Base-by-base conservation (phyloP, 2,888 invertebrate genomes). In the Leptarthrus brevirostris region DNA sequence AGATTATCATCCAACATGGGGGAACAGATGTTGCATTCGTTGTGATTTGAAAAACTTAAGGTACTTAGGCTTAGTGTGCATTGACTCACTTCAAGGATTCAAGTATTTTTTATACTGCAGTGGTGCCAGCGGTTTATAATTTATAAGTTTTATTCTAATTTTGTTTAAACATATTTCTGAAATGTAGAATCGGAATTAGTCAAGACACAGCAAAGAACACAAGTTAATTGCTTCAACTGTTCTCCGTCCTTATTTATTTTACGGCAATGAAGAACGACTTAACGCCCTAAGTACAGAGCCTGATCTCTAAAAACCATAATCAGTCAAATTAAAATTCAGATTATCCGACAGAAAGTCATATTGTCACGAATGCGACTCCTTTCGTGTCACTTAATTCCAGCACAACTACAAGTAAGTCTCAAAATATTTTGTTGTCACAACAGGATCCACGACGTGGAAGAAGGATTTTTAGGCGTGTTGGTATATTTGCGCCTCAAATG, bases 321-420 rank as follows among this genome's bases (percentile, higher is more conserved):
- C 83, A 83, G 81, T 84, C 83, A 84, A 83, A 83, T 83, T 83
- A 82, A 83, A 84, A 82, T 83, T 81, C 80, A 79, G 82, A 81
- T 84, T 83, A 84, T 83, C 84, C 82, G 83, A 81, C 81, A 82
- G 80, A 79, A 79, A 82, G 82, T 81, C 82, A 79, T 79, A 81
- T 79, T 78, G 82, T 82, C 84, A 84, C 84, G 84, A 40, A 53
- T 34, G 24, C 20, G 36, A 34, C 16, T 54, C 40, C 69, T 49
- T 49, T 69, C 69, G 69, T 69, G 69, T 52, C 69, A 52, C 49
- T 14, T 20, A 30, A 30, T 14, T 4, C 18, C 8, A 20, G 18
- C 20, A 54, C 54, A 12, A 54, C n/a, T 24, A 54, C 54, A 22
- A 26, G 14, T 18, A 12, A 6, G 26, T 54, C 10, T 26, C 1